Base-by-base conservation (phyloP, 2,888 invertebrate species). In the Drosophila setosimentum region DNA sequence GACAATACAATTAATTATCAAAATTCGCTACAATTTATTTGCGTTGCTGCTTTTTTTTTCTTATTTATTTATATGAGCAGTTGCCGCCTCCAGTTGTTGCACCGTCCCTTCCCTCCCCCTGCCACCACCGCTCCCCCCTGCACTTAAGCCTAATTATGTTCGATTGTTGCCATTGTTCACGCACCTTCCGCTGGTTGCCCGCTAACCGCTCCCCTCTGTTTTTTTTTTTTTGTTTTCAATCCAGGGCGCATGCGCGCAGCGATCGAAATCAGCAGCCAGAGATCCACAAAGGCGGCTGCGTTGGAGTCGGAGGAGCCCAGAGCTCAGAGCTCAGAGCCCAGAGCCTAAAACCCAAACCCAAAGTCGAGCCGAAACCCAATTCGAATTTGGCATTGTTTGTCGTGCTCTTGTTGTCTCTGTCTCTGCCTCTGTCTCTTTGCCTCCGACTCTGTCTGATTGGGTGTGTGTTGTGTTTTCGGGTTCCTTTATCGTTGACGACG, bases 1-100 rank as follows among this genome's bases (percentile, higher is more conserved):
- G 79, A 89, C 90, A 90, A 84, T 89, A 82, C 89, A 88, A 88
- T 88, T 90, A 88, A 88, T 88, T 88, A 90, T 90, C 90, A 85
- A 87, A 88, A 87, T 87, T 88, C 90, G 83, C 87, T 59, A 81
- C 87, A 87, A 88, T 87, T 87, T 89, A 87, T 89, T 87, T 87
- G 90, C 88, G 80, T 81, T 81, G 78, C 68, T 69, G 40, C 55
- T 78, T 59, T 75, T 27, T 84, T 79, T 79, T 67, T 69, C 48
- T 78, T 82, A 78, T 76, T 83, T 84, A 79, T 83, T 77, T 80
- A 80, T 69, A 69, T 68, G 72, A 68, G 64, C 60, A 59, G 85
- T 62, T 68, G 80, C 80, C 59, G 76, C 80, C 68, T 76, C 29
- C 76, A 60, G 64, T 62, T 59, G 33, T 16, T 45, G 45, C 45